Evolutionary conservation across 2,888 invertebrate species (phyloP), one percentile per base, ranked within the genome.

Genomic region (Leucoptera coffeella): DNA sequence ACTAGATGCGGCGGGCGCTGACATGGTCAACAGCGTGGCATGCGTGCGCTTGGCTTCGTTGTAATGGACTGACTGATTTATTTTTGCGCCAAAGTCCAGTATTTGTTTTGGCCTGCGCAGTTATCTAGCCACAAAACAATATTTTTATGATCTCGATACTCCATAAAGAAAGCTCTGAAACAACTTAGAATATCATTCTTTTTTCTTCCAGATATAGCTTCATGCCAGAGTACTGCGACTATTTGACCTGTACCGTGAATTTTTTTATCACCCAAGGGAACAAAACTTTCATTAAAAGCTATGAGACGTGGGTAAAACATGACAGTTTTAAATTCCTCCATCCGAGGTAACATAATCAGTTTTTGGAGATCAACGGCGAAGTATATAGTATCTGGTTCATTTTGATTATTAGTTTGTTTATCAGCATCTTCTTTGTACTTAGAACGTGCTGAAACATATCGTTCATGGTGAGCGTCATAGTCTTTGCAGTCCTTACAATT

Each of bases 141-240:
- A 17, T 17, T 7, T 9, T 17, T 17, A 17, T 7, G n/a, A 38
- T 22, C 9, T 6, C 5, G 22, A 22, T 22, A 10, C 6, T 22
- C 5, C 5, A 10, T 9, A 10, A 22, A 22, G 10, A 22, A 10
- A 7, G 22, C 38, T 39, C 13, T 6, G 9, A 17, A 17, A 17
- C 17, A 17, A 17, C 17, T 17, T 17, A 37, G 25, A 12, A 41
- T 38, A 25, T 46, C 44, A 27, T 44, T 39, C 27, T 45, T 33
- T 26, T 41, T 40, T 23, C 45, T 28, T n/a, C 42, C 44, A 9
- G 41, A 25, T 19, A 41, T 38, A 11, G 35, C 40, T 35, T 47
- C 44, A 29, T 47, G 40, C 43, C 36, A 35, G 8, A 30, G 9
- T 7, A 26, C 28, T 17, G 17, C 17, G 15, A 34, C 30, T 32